Evolutionary conservation across 1,140 invertebrate genomes (phyloP).

Genomic region (Linepithema humile): DNA sequence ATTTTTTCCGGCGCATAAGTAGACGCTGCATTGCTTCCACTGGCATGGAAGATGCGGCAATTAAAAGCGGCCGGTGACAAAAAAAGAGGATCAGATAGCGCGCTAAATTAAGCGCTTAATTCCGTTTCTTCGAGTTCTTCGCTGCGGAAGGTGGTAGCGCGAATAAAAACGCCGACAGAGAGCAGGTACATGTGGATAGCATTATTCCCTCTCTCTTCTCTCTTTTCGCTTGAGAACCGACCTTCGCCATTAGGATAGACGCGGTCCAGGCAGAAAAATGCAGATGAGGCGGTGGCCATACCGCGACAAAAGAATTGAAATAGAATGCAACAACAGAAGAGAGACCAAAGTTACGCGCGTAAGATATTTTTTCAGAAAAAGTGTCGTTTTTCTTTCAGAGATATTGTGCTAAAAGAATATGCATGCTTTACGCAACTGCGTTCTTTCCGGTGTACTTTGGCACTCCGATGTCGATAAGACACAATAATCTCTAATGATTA

Average conservation of each 20-base stretch:
- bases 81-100: slow-evolving; percentile 27
- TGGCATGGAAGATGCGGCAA: slow-evolving; percentile 28
- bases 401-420: neutral
- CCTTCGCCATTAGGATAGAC: slow-evolving; percentile 60
- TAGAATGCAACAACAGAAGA: slow-evolving; percentile 3
- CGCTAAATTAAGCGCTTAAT: slow-evolving; percentile 67
- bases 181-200: neutral
- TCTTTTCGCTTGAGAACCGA: slow-evolving; percentile 13
- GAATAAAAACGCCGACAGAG: slow-evolving; percentile 7
- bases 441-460: neutral
- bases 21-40: neutral
- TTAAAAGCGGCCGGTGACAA: slow-evolving; percentile 31
- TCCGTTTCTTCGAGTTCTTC: slow-evolving; percentile 44
- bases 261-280: slow-evolving; percentile 56
- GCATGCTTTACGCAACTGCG: neutral
- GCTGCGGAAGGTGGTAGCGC: neutral
- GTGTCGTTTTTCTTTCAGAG: neutral
- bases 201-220: neutral
- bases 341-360: neutral
- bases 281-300: slow-evolving; percentile 60
- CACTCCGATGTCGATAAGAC: neutral
- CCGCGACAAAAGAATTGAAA: neutral
- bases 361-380: slow-evolving; percentile 9
- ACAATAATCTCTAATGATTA: neutral
- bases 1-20: neutral